A percentile compares a stretch with the other conserved stretches of the same genome.
Conservation (phyloP, 2,888 invertebrate species). For the Pyrgus malvae region DNA sequence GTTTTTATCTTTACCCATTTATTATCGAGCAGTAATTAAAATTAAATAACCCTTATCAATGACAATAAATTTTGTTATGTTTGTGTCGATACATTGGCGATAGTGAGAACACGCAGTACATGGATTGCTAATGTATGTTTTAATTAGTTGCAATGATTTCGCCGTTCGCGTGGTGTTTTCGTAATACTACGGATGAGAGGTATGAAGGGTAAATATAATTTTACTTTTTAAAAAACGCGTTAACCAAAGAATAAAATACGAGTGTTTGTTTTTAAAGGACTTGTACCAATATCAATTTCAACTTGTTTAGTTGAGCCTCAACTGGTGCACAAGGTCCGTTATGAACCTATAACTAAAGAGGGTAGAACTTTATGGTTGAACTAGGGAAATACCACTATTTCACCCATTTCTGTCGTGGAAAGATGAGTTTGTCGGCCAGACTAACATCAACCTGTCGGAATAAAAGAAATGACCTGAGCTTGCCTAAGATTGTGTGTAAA, state of each 20-base stretch:
- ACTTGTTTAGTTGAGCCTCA: too few relatives aligned
- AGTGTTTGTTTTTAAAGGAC: neutral
- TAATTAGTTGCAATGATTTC: slow-evolving; percentile 45
- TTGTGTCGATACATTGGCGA: slow-evolving; percentile 5
- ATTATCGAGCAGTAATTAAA: neutral
- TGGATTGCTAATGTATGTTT: slow-evolving; percentile 9
- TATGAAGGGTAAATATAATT: slow-evolving; percentile 45
- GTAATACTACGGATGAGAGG: slow-evolving; percentile 47
- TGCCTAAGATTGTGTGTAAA: too few relatives aligned
- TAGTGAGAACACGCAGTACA: too few relatives aligned
- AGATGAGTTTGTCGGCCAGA: too few relatives aligned
- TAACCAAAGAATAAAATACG: too few relatives aligned
- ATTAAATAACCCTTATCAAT: neutral
- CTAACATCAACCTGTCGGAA: too few relatives aligned
- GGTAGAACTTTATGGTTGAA: too few relatives aligned
- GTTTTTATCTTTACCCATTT: neutral
- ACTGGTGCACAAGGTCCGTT: too few relatives aligned
- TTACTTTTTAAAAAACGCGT: neutral
- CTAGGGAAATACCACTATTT: too few relatives aligned
- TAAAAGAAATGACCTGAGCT: too few relatives aligned
- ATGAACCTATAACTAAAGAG: too few relatives aligned
- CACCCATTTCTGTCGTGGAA: too few relatives aligned
- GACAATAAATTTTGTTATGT: neutral
- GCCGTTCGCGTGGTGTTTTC: slow-evolving; percentile 66
- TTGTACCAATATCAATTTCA: neutral